Percentiles rank a stretch among this genome's conserved stretches.
These are phyloP conservation scores for Naja naja DNA, from an alignment of 2,113 vertebrate species.

Conservation along the genomic window DNA sequence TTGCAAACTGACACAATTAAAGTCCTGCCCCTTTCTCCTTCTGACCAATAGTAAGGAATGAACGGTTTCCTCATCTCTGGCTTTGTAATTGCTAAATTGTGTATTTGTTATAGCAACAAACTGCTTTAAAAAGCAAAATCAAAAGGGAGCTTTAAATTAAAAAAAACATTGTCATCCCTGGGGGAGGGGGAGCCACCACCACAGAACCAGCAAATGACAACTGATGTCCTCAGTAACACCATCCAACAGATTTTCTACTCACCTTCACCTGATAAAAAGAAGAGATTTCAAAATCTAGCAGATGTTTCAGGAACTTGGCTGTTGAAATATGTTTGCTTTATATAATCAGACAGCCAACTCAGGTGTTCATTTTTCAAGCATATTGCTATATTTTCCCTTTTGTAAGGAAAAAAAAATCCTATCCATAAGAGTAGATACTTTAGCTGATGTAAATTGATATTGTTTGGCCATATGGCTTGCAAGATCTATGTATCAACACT, in stretches of 20 bases:
- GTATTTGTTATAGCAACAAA: background rate
- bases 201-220: background rate
- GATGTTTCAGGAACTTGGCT: constrained; percentile 54
- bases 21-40: background rate
- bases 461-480: background rate
- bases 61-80: background rate
- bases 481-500: constrained; percentile 9
- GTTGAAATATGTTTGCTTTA: constrained; percentile 57
- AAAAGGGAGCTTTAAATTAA: background rate
- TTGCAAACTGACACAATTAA: background rate
- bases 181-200: background rate
- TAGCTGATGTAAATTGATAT: background rate
- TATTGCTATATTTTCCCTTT: background rate
- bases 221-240: background rate
- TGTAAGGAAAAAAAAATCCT: background rate
- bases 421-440: background rate
- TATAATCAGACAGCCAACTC: constrained; percentile 47
- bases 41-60: background rate
- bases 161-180: background rate
- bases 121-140: background rate
- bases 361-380: constrained; percentile 46
- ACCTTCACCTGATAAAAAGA: background rate
- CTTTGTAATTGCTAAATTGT: background rate
- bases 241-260: background rate
- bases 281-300: constrained; percentile 50